Evolutionary conservation across 1,140 invertebrate species (phyloP).

Genomic region (Mylabris phalerata): DNA sequence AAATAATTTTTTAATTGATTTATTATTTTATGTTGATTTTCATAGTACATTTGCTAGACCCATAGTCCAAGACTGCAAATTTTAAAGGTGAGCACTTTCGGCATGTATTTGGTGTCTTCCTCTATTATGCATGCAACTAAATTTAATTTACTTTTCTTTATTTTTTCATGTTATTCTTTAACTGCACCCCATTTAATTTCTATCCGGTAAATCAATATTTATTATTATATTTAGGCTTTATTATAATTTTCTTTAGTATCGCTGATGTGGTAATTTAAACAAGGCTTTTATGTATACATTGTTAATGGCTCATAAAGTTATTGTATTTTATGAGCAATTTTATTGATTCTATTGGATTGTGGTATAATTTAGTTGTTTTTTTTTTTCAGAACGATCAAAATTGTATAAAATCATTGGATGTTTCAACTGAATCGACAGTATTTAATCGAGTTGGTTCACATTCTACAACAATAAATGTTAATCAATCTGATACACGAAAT

Average conservation of each 20-base stretch:
- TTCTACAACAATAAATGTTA: slow-evolving; percentile 31
- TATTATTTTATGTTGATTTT: slow-evolving; percentile 32
- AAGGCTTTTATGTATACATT: no score
- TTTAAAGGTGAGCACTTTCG: slow-evolving; percentile 32
- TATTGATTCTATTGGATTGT: not conserved
- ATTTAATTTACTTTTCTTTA: no score
- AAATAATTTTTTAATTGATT: not conserved
- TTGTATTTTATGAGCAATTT: not conserved
- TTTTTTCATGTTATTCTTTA: no score
- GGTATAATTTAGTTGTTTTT: not conserved
- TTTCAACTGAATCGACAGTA: not conserved
- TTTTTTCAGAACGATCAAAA: slow-evolving; percentile 25
- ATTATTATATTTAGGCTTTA: no score
- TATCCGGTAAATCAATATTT: no score
- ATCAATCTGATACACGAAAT: slow-evolving; percentile 17
- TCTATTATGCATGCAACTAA: not conserved
- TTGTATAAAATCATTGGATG: slow-evolving; percentile 13
- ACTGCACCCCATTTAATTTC: no score
- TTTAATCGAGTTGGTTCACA: slow-evolving; percentile 14
- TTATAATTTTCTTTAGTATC: no score
- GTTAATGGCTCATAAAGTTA: no score
- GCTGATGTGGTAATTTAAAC: no score
- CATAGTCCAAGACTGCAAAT: slow-evolving; percentile 24
- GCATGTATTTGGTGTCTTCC: slow-evolving; percentile 21
- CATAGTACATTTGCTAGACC: slow-evolving; percentile 35